Evolutionary conservation across 2,113 vertebrate species (phyloP), one percentile per base, ranked within the genome.

Genomic region (Aptenodytes forsteri): DNA sequence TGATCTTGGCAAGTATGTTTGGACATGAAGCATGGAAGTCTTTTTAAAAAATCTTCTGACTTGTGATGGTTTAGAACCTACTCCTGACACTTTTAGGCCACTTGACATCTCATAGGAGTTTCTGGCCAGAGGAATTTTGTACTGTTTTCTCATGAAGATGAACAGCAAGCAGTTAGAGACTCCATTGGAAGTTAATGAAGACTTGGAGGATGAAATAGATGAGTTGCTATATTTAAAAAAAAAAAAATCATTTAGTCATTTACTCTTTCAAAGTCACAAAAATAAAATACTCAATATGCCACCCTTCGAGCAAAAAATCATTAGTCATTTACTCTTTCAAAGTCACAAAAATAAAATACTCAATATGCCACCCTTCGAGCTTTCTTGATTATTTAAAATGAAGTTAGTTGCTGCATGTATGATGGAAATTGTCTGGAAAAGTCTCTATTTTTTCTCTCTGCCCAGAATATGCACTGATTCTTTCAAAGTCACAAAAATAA

Each of bases 301-400:
- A 85, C 13, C 8, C 18, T 52, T 65, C 0, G 0, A 56, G 4
- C 1, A n/a, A n/a, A n/a, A n/a, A n/a, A n/a, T n/a, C n/a, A n/a
- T n/a, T n/a, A n/a, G n/a, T n/a, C n/a, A n/a, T n/a, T n/a, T n/a
- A n/a, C n/a, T n/a, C n/a, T n/a, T n/a, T n/a, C n/a, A n/a, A n/a
- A n/a, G n/a, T n/a, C n/a, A n/a, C n/a, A n/a, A n/a, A n/a, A n/a
- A n/a, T n/a, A n/a, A n/a, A n/a, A n/a, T n/a, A n/a, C n/a, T n/a
- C n/a, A n/a, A n/a, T n/a, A n/a, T n/a, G n/a, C n/a, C n/a, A n/a
- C n/a, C n/a, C n/a, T n/a, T n/a, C n/a, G n/a, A n/a, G n/a, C n/a
- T n/a, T n/a, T n/a, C n/a, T n/a, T n/a, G n/a, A n/a, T n/a, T n/a
- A n/a, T n/a, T n/a, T n/a, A n/a, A n/a, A n/a, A n/a, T n/a, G n/a